phyloP scores from a whole-genome alignment of 2,888 invertebrate species.

The Lasioglossum oenotherae region DNA sequence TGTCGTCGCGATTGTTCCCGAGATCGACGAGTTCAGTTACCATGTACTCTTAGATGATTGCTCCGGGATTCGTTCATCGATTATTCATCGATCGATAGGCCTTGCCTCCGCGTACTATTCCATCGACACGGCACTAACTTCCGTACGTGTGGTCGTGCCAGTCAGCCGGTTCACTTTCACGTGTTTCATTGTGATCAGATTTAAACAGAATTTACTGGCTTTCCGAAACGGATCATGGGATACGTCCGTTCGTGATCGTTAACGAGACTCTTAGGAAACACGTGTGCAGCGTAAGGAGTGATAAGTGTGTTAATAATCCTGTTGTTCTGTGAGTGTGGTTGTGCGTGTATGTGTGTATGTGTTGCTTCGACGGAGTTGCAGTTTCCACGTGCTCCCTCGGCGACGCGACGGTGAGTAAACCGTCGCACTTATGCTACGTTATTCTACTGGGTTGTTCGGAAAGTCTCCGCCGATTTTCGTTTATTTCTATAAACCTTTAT shows the following conservation, averaged over 20 bases:
- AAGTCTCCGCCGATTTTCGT: too few relatives aligned
- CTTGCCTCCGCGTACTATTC: not conserved
- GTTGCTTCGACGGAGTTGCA: not conserved
- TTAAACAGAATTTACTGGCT: not conserved
- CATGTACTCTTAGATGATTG: not conserved
- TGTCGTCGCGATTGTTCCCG: not conserved
- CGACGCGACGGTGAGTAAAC: constrained; percentile 33
- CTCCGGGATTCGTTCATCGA: not conserved
- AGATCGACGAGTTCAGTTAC: not conserved
- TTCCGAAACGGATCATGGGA: not conserved
- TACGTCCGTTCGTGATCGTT: constrained; percentile 24
- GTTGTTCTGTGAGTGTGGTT: constrained; percentile 2
- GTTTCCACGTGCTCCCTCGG: not conserved
- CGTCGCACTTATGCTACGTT: not conserved
- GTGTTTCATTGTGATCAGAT: not conserved
- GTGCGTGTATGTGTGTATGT: constrained; percentile 7
- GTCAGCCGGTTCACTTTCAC: not conserved
- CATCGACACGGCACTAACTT: not conserved
- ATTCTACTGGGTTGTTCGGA: not conserved
- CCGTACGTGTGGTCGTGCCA: not conserved
- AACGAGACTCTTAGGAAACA: constrained; percentile 16
- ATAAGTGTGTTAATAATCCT: constrained; percentile 46
- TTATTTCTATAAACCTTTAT: too few relatives aligned
- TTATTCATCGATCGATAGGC: not conserved
- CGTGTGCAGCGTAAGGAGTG: constrained; percentile 55